A percentile compares a stretch with the other conserved stretches of the same genome.
Conservation (phyloP, 2,113 vertebrate genomes). For the Xenotilapia longispinis region DNA sequence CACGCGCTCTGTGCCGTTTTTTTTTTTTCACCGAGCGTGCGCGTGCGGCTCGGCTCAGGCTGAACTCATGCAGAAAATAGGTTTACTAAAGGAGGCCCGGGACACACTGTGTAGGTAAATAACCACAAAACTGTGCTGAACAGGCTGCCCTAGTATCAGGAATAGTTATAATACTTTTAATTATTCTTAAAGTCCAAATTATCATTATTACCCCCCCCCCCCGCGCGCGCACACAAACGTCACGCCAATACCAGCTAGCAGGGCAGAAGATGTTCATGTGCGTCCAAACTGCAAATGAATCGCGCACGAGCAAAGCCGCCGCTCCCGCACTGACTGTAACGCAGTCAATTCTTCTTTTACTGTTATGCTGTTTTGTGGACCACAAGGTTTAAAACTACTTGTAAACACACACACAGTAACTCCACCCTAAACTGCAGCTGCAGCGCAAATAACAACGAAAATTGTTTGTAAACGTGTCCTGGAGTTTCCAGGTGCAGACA, state of each 20-base stretch:
- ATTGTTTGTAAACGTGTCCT: no score
- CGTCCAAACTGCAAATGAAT: no score
- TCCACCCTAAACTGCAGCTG: no score
- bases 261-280: no score
- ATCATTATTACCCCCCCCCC: background rate
- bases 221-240: accelerated
- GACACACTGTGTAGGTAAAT: background rate
- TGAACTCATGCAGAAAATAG: slow-evolving; percentile 5
- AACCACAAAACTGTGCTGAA: background rate
- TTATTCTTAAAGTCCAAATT: background rate
- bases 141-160: background rate
- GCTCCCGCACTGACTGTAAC: no score
- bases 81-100: background rate
- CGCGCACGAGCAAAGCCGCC: no score
- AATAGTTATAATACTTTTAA: background rate
- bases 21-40: background rate
- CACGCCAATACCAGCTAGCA: background rate
- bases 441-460: no score
- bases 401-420: no score
- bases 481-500: no score
- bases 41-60: background rate
- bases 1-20: background rate
- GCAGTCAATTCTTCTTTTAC: no score
- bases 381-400: no score
- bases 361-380: no score